Base-by-base conservation (phyloP, 2,113 vertebrate genomes). In the Urocitellus parryii region DNA sequence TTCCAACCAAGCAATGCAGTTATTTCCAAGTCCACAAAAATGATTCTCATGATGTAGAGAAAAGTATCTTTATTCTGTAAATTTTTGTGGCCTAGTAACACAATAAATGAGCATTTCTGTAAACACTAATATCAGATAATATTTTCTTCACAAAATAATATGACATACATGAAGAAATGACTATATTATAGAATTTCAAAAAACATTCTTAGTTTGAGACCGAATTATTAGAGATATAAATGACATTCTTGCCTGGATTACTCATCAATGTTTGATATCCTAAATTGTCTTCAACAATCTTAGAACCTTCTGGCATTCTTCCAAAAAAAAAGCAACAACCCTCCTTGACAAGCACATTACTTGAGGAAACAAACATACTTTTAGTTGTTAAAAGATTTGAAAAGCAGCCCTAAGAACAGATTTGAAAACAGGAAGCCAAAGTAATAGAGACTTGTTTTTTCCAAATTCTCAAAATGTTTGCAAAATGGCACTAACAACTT, bases 391-490 rank as follows among this genome's bases (percentile, higher is more conserved):
- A 85, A 84, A 85, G 7, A 87, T 79, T 94, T 97, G 86, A 95
- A 94, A 97, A 89, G n/a, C 13, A 88, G 53, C 81, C 51, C 68
- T 83, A 88, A 78, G 86, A 89, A 92, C 90, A 96, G 85, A 96
- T 94, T 96, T 94, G 65, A 94, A 97, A 96, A 95, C 85, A 93
- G 81, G 92, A 96, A 98, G 48, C 77, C 73, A 84, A 89, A 58
- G 20, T 42, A 72, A 27, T 56, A 4, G 42, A 9, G 13, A 81
- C 8, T 81, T 88, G 34, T 58, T 97, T 93, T 84, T 68, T 88
- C 24, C 74, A 96, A 93, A 93, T 83, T 95, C 68, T 94, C 51
- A 82, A 90, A 95, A 96, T 95, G 63, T 95, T 97, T 96, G 45
- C 53, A 94, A 93, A 96, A 94, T 94, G 68, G 16, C 34, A 86